These are phyloP conservation scores for Blastobasis lacticolella DNA, from an alignment of 2,888 invertebrate species.

Conservation along the genomic window DNA sequence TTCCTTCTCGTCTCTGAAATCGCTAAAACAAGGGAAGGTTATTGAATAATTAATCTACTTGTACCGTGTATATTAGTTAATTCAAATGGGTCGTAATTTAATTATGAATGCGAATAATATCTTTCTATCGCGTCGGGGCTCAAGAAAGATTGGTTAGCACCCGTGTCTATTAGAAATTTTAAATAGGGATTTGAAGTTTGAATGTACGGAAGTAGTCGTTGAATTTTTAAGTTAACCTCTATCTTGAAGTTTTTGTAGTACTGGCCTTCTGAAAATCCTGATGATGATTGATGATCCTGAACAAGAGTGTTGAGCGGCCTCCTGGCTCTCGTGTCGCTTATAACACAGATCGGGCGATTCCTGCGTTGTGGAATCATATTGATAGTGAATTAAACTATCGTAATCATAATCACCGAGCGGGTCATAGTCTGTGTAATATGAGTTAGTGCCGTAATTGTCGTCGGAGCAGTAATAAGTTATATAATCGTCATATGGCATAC, in stretches of 20 bases:
- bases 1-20: constrained; percentile 8
- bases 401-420: background rate
- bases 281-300: constrained; percentile 4
- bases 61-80: constrained; percentile 6
- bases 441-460: background rate
- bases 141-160: background rate
- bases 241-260: constrained; percentile 4
- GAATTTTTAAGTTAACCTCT: constrained; percentile 13
- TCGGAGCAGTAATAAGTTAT: background rate
- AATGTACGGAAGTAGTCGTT: constrained; percentile 12
- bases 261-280: background rate
- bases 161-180: constrained; percentile 12
- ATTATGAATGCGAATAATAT: background rate
- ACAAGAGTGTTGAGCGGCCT: background rate
- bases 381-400: background rate
- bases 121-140: background rate
- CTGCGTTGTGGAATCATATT: background rate
- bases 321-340: background rate
- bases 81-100: background rate
- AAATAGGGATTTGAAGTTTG: constrained; percentile 9
- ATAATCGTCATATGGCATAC: constrained; percentile 6
- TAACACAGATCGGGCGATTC: background rate
- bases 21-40: constrained; percentile 13
- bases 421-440: background rate
- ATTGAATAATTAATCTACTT: constrained; percentile 10